These are phyloP conservation scores for Chlorocebus sabaeus DNA, from an alignment of 2,113 vertebrate species.

Conservation along the genomic window DNA sequence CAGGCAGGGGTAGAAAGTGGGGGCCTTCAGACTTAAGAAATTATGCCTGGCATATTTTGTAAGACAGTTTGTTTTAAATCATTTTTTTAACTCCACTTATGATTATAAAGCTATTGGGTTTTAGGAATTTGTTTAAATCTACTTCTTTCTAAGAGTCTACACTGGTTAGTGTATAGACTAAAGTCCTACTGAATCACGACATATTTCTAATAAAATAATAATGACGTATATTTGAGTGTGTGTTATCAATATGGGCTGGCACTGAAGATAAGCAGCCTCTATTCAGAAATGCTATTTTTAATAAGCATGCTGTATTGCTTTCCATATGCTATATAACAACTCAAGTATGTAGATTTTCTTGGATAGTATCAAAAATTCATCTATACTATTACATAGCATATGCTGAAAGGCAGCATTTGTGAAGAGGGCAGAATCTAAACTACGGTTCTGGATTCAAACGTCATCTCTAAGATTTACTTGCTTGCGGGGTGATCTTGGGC, in stretches of 20 bases:
- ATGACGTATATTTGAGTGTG: neutral
- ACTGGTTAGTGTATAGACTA: neutral
- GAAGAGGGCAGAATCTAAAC: neutral
- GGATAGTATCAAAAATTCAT: neutral
- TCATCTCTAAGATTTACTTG: neutral
- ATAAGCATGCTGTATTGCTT: neutral
- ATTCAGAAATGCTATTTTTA: neutral
- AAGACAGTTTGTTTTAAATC: neutral
- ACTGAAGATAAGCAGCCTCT: neutral
- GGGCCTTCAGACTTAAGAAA: neutral
- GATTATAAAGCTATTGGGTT: neutral
- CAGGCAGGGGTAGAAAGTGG: accelerated
- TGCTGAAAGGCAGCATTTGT: neutral
- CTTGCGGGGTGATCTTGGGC: neutral
- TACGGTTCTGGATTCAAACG: neutral
- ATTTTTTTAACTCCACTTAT: neutral
- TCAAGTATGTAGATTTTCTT: neutral
- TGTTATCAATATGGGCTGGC: neutral
- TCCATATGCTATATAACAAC: neutral
- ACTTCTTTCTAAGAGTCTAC: neutral
- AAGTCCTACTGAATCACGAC: neutral
- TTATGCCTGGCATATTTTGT: neutral
- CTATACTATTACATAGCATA: neutral
- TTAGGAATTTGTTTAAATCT: neutral
- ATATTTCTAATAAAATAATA: neutral